phyloP scores from a whole-genome alignment of 2,113 vertebrate species.

The Muntiacus muntjak region DNA sequence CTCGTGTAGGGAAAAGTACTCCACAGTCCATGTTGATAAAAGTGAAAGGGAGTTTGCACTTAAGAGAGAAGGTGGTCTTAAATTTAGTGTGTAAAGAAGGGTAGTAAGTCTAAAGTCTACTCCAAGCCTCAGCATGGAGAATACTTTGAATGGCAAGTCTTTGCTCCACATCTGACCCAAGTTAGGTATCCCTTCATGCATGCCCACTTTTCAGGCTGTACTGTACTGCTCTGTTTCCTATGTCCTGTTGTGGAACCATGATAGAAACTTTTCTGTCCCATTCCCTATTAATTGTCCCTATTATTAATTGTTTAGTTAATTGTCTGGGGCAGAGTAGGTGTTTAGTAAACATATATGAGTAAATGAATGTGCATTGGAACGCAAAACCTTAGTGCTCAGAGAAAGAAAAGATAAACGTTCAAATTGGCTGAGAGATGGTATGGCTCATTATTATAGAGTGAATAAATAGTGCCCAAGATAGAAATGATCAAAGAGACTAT shows the following conservation, averaged over 20 bases:
- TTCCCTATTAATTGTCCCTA: not conserved
- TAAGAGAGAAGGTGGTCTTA: constrained; percentile 5
- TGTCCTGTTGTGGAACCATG: not conserved
- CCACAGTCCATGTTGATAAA: constrained; percentile 1
- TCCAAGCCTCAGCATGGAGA: not conserved
- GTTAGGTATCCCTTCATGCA: not conserved
- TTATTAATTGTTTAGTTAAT: not conserved
- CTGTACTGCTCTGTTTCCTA: not conserved
- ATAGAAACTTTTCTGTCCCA: not conserved
- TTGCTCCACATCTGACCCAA: not conserved
- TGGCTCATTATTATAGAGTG: not conserved
- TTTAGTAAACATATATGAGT: not conserved
- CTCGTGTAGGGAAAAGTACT: not conserved
- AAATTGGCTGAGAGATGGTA: not conserved
- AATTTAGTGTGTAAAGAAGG: not conserved
- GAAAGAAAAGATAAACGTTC: not conserved
- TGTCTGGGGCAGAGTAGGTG: not conserved
- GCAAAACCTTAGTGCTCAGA: not conserved
- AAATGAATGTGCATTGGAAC: not conserved
- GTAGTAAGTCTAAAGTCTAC: constrained; percentile 1
- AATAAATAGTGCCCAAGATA: not conserved
- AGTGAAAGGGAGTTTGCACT: not conserved
- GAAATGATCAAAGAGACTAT: not conserved
- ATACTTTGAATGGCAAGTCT: not conserved
- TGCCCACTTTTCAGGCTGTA: not conserved